Percentiles rank a stretch among this genome's conserved stretches.
These are phyloP conservation scores for Drosophila neonasuta DNA, from an alignment of 2,888 invertebrate species.

Conservation along the genomic window DNA sequence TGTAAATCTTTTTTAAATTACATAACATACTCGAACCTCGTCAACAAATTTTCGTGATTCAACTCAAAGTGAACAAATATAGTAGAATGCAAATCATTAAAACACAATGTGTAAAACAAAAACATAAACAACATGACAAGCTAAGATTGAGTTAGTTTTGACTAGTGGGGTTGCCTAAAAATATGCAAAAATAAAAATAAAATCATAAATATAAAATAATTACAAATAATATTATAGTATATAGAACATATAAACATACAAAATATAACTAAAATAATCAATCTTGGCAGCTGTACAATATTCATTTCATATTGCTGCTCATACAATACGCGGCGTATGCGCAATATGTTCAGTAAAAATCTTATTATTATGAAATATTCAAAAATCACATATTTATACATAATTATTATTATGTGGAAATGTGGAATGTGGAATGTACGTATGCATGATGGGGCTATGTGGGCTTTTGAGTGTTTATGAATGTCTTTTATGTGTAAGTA, in stretches of 20 bases:
- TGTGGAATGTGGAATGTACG: constrained; percentile 23
- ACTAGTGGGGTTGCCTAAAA: constrained; percentile 82
- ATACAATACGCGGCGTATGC: constrained; percentile 40
- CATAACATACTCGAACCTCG: constrained; percentile 46
- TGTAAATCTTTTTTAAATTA: constrained; percentile 40
- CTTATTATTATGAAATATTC: constrained; percentile 13
- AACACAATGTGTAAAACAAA: constrained; percentile 66
- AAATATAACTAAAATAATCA: background rate
- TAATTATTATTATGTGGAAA: constrained; percentile 2
- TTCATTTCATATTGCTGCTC: constrained; percentile 3
- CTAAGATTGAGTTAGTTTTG: constrained; percentile 81
- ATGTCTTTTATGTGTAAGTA: constrained; percentile 25
- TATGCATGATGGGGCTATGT: constrained; percentile 49
- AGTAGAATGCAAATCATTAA: constrained; percentile 57
- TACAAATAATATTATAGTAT: constrained; percentile 34
- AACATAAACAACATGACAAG: constrained; percentile 70
- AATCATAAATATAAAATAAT: constrained; percentile 42
- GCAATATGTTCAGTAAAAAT: constrained; percentile 35
- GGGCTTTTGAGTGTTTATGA: constrained; percentile 9
- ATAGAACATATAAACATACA: constrained; percentile 10
- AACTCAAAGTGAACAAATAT: constrained; percentile 60
- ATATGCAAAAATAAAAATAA: constrained; percentile 59
- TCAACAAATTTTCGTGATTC: constrained; percentile 24
- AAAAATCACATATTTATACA: constrained; percentile 25
- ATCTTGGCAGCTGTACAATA: constrained; percentile 14